These are phyloP conservation scores for Microctenopoma stevenorrisi DNA, from an alignment of 2,797 vertebrate species.

Conservation along the genomic window DNA sequence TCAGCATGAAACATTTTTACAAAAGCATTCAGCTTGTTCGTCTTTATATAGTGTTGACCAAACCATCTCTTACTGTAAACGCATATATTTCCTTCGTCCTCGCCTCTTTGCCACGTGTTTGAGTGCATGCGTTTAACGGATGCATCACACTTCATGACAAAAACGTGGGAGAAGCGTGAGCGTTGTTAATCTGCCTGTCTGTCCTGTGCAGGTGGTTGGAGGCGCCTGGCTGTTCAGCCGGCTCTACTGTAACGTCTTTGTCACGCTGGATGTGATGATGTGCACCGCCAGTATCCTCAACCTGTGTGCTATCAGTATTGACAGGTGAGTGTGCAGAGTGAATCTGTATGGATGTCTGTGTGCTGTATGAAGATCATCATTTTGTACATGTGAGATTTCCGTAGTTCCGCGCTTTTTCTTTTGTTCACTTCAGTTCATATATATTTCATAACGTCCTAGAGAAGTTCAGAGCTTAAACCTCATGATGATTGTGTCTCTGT, in stretches of 20 bases:
- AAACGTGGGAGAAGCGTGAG: constrained; percentile 26
- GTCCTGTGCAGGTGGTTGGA: constrained; percentile 88
- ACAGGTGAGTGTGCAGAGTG: constrained; percentile 86
- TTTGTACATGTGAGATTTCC: constrained; percentile 25
- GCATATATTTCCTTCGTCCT: neutral
- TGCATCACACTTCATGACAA: constrained; percentile 57
- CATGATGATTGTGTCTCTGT: constrained; percentile 8
- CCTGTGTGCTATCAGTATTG: constrained; percentile 97
- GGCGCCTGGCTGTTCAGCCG: constrained; percentile 94
- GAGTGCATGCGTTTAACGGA: neutral
- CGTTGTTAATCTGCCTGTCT: constrained; percentile 60
- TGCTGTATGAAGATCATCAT: constrained; percentile 15
- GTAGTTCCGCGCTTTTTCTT: constrained; percentile 2
- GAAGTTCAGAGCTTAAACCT: constrained; percentile 3
- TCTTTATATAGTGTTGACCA: neutral
- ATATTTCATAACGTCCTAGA: constrained; percentile 25
- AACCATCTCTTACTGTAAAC: neutral
- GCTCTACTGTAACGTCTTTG: constrained; percentile 92
- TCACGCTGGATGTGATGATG: constrained; percentile 98
- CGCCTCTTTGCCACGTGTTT: constrained; percentile 21
- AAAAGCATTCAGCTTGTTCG: constrained; percentile 12
- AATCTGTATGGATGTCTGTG: constrained; percentile 8
- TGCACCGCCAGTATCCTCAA: constrained; percentile 98
- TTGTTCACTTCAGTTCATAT: constrained; percentile 24
- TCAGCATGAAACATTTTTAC: no score